A percentile compares a stretch with the other conserved stretches of the same genome.
Conservation (phyloP, 2,113 vertebrate species). For the Paracanthobrama guichenoti region DNA sequence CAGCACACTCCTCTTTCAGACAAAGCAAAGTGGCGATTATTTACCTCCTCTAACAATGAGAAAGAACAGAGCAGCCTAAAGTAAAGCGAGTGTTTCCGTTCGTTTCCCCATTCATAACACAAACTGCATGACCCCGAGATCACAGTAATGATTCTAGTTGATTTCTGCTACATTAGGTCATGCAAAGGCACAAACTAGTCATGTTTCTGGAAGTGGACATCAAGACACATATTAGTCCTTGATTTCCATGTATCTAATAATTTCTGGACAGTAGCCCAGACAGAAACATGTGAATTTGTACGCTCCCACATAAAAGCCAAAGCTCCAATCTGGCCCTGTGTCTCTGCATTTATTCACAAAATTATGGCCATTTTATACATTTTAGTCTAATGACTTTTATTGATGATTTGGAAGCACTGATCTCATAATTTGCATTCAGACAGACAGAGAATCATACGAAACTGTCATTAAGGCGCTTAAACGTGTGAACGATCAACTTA, state of each 20-base stretch:
- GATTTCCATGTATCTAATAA: constrained; percentile 59
- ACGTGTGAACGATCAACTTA: constrained; percentile 9
- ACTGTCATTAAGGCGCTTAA: not conserved
- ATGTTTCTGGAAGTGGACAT: not conserved
- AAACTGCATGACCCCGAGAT: not conserved
- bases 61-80: not conserved
- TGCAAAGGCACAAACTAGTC: not conserved
- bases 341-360: not conserved
- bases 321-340: not conserved
- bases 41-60: not conserved
- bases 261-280: constrained; percentile 8
- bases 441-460: not conserved
- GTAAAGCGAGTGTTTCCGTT: not conserved
- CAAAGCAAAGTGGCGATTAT: not conserved
- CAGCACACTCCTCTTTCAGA: constrained; percentile 51
- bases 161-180: not conserved
- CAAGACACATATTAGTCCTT: constrained; percentile 8
- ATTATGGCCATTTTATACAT: not conserved
- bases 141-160: not conserved
- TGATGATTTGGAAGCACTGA: not conserved
- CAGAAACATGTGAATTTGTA: not conserved
- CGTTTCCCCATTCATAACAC: not conserved
- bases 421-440: not conserved
- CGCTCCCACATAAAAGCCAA: not conserved
- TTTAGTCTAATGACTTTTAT: not conserved